Evolutionary conservation across 2,797 vertebrate genomes (phyloP), one percentile per base, ranked within the genome.

Genomic region (Molothrus aeneus): DNA sequence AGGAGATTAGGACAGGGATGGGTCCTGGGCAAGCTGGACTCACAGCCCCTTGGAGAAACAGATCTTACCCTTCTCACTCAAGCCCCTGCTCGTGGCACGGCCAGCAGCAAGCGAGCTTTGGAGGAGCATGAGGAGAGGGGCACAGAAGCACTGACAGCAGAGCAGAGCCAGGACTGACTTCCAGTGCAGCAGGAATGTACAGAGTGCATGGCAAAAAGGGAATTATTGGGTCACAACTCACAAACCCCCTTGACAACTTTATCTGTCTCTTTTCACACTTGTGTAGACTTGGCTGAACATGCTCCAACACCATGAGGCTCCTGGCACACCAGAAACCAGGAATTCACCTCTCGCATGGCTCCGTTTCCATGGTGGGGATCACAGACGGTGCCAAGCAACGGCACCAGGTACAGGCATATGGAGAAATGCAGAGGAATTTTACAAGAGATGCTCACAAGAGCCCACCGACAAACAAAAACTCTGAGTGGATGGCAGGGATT

Each of bases 1-100:
- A 6, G 19, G 47, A 79, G 17, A 75, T 56, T 28, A 53, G 60
- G 28, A 50, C 20, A 75, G 14, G 12, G 43, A 60, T 40, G 34
- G 66, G 70, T 70, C 57, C 45, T 24, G 24, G 48, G n/a, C 88
- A 88, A 73, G 24, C 3, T 12, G 75, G 54, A 72, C 17, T 36
- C 36, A 36, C 36, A 36, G 36, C 36, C 36, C 36, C 36, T 36
- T 36, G 9, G 36, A 36, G 73, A 81, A 84, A 48, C 29, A 66
- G 71, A 91, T 61, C 68, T 66, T 56, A 36, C 26, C 54, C 51
- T 77, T n/a, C 63, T 77, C 68, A 64, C 32, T 20, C 1, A 2
- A 42, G 40, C 16, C 50, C 28, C 15, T 0, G 1, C 50, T 78
- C 56, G 56, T 66, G 71, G 77, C 64, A 77, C 0, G 0, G 56